Evolutionary conservation across 35 echinoderm and acorn worm genomes (phyloP), one percentile per base, ranked within the genome.

Genomic region (Stichopus chloronotus): DNA sequence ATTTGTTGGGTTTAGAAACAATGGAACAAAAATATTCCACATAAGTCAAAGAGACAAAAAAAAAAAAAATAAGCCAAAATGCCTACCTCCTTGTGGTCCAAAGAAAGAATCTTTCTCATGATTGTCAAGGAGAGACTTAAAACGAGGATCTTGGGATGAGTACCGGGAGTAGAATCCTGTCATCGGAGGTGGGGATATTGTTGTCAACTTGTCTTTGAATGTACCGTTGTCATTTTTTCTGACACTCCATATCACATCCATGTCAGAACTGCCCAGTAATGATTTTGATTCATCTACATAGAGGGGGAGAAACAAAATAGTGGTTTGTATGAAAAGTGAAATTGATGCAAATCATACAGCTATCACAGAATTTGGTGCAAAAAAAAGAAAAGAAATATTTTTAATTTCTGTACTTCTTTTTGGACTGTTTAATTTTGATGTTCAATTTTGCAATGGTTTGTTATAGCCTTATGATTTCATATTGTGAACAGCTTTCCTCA

Each of bases 191-290:
- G 53, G 82, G 8, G 82, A 85, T 58, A 58, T 53, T 17, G 57
- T 11, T 7, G 43, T 59, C 82, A 85, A 85, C 21, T 58, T 85
- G 82, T 23, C 21, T n/a, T 25, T 58, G 10, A 57, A 58, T 53
- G 16, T 23, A 8, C 54, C 16, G 55, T 7, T 85, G 69, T 20
- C 17, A 58, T 85, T 56, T n/a, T 85, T 85, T 10, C 55, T 53
- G 55, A 85, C 82, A 58, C 56, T 85, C 82, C 82, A 85, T 21
- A 85, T 85, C 55, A 85, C 82, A 20, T 85, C 82, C 82, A 85
- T 85, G 16, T 85, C 82, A 20, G 82, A 85, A n/a, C 55, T 85
- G 82, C 82, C 57, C 7, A 85, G 22, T 7, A 74, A 7, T 20
- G 69, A 74, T n/a, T 74, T 74, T 74, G 69, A 74, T 74, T 16